These are phyloP conservation scores for Octomys mimax DNA, from an alignment of 2,797 vertebrate species.

Conservation along the genomic window DNA sequence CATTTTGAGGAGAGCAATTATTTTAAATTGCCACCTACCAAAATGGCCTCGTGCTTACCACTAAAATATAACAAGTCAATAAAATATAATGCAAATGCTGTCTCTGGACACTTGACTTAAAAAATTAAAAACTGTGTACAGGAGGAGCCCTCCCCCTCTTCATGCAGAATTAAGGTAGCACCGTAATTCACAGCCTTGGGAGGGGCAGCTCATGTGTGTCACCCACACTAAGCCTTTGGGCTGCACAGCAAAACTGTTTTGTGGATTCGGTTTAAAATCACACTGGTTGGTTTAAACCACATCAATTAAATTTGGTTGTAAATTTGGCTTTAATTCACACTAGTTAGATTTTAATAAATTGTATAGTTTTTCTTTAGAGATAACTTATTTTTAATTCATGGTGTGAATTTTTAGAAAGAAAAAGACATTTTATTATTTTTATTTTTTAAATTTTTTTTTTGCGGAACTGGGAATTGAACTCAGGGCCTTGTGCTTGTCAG, in stretches of 20 bases:
- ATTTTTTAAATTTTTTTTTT: too few species aligned
- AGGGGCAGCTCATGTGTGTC: background rate
- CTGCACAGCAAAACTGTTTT: background rate
- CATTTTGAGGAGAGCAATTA: slow-evolving; percentile 83
- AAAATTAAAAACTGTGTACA: background rate
- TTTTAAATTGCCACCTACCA: slow-evolving; percentile 85
- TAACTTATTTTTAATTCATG: too few species aligned
- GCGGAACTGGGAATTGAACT: too few species aligned
- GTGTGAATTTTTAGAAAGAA: too few species aligned
- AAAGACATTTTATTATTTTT: too few species aligned
- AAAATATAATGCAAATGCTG: slow-evolving; percentile 80
- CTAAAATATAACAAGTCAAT: slow-evolving; percentile 75
- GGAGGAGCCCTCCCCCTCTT: background rate
- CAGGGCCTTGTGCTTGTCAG: too few species aligned
- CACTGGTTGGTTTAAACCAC: background rate
- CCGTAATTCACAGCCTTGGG: background rate
- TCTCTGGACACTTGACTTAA: slow-evolving; percentile 73
- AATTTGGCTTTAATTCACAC: too few species aligned
- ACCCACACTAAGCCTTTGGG: background rate
- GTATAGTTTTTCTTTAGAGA: too few species aligned
- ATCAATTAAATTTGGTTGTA: too few species aligned
- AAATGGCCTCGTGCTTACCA: slow-evolving; percentile 79
- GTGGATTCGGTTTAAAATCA: background rate
- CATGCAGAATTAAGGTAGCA: background rate
- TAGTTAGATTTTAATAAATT: too few species aligned